Evolutionary conservation across 2,888 invertebrate genomes (phyloP).

Genomic region (Drosophila mulleri): DNA sequence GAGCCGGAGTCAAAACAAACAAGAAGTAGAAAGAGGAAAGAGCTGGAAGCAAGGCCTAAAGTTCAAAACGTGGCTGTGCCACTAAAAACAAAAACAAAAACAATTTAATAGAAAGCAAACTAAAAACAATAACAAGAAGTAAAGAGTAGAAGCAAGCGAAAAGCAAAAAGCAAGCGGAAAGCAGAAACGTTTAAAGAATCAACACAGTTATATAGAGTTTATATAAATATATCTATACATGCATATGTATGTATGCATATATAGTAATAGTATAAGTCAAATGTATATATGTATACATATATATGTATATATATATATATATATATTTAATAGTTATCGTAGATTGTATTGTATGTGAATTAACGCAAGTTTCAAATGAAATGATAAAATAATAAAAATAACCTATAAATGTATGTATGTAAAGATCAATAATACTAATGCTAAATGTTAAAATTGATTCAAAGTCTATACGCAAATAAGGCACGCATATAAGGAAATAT

Average conservation of each 20-base stretch:
- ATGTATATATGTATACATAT: not conserved
- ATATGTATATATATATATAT: not conserved
- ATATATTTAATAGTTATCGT: conserved; percentile 5
- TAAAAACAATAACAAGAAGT: conserved; percentile 9
- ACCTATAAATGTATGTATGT: conserved; percentile 22
- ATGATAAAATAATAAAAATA: conserved; percentile 17
- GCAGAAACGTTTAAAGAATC: conserved; percentile 40
- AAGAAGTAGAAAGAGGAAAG: conserved; percentile 8
- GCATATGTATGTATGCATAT: not conserved
- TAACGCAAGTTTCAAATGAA: conserved; percentile 32
- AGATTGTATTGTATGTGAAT: conserved; percentile 39
- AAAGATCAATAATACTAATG: conserved; percentile 29
- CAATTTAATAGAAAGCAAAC: conserved; percentile 14
- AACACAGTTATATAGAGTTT: conserved; percentile 32
- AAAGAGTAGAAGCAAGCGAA: conserved; percentile 15
- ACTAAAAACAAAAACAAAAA: conserved; percentile 48
- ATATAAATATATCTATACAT: conserved; percentile 14
- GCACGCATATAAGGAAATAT: conserved; percentile 2
- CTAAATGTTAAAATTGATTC: conserved; percentile 35
- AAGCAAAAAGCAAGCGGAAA: conserved; percentile 13
- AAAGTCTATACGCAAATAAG: conserved; percentile 27
- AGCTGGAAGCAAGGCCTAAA: conserved; percentile 68
- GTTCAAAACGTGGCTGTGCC: conserved; percentile 80
- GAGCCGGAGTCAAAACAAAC: conserved; percentile 14
- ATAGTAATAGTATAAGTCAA: conserved; percentile 2